phyloP scores from a whole-genome alignment of 2,888 invertebrate species.

The Phengaris alcon region DNA sequence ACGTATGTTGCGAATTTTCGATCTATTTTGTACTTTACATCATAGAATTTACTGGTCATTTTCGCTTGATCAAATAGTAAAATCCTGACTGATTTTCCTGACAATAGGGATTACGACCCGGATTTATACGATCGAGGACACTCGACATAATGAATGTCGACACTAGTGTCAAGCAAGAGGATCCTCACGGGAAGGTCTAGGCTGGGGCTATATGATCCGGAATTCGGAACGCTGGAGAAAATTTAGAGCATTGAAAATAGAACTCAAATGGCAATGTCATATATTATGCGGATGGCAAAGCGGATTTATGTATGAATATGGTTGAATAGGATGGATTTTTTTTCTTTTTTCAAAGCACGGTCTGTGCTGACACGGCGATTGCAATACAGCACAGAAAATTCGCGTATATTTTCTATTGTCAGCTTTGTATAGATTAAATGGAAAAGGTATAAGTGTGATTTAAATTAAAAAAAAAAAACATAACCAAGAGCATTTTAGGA shows the following conservation, averaged over 20 bases:
- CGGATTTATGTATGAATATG: slow-evolving; percentile 24
- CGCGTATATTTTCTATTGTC: neutral
- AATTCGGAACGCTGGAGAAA: no score
- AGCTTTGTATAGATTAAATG: neutral
- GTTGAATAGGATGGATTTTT: slow-evolving; percentile 9
- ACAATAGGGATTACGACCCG: neutral
- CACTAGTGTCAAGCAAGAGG: neutral
- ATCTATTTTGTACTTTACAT: neutral
- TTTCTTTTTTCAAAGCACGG: neutral
- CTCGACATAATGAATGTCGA: neutral
- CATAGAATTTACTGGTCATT: neutral
- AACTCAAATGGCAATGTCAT: no score
- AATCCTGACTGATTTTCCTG: slow-evolving; percentile 4
- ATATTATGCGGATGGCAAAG: neutral
- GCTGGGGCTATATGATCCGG: no score
- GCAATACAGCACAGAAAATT: neutral
- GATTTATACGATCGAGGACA: neutral
- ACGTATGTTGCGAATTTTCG: neutral
- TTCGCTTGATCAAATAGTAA: neutral
- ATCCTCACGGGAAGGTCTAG: neutral
- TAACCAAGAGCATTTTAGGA: no score
- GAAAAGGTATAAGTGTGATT: neutral
- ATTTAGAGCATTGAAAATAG: no score
- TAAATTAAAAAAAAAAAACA: neutral
- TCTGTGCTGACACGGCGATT: neutral